Evolutionary conservation across 2,888 invertebrate genomes (phyloP), one percentile per base, ranked within the genome.

Genomic region (Ommatoiulus sabulosus): DNA sequence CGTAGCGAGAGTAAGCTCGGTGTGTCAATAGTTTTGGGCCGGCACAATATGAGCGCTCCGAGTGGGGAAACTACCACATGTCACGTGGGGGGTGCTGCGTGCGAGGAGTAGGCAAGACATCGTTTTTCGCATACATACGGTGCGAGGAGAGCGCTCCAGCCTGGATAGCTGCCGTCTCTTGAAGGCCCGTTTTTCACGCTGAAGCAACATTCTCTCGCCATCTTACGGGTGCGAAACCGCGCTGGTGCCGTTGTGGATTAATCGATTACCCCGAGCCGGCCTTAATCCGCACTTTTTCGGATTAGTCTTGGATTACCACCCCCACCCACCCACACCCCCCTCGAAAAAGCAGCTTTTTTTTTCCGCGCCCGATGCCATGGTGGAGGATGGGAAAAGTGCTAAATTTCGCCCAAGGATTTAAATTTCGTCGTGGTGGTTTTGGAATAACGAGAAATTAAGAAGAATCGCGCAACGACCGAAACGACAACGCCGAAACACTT

Each of bases 1-100:
- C 44, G 85, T 85, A 85, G 85, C 85, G 85, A 85, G 85, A 85
- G 85, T 85, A 85, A 85, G 85, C 46, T 85, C 46, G 85, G 85
- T 85, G 85, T 85, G 85, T 85, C 44, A 85, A 85, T 85, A 85
- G 85, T 85, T 85, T 85, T 44, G 85, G 44, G 44, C 85, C 85
- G 5, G 85, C 85, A 44, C 85, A 85, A 85, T 85, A 85, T 46
- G 85, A 85, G 44, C 85, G 44, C 44, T 35, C 7, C n/a, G 84
- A 84, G 84, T 84, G 85, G 46, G 85, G 85, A 85, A 80, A 44
- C 4, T 46, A 44, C 17, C 85, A 85, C 85, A 44, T 85, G 85
- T 85, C 85, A 85, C 46, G 85, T 85, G 44, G 20, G 85, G 85
- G 46, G 85, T n/a, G 84, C 17, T 85, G 8, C n/a, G 17, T 17